Evolutionary conservation across 2,888 invertebrate species (phyloP), one percentile per base, ranked within the genome.

Genomic region (Cheilosia pagana): DNA sequence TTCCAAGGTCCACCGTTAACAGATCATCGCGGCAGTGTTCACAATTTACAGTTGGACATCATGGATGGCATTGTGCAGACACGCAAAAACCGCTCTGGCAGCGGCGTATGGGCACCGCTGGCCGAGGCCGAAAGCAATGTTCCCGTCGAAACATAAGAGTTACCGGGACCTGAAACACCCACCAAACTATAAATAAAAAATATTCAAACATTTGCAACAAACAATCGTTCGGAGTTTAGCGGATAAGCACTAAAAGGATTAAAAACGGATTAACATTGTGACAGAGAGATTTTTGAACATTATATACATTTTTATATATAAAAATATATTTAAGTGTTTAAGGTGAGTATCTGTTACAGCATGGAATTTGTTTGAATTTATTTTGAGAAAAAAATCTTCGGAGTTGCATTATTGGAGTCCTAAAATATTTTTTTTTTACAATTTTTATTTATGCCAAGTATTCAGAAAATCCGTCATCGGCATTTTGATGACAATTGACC

Each of bases 1-100:
- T 88, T 92, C n/a, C 90, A 91, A 52, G 95, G 96, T 88, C 95
- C 96, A 62, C 95, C 96, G 78, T 94, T 96, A 77, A 95, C 95
- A 81, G 95, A 95, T 88, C 93, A 95, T 81, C 92, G 94, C 59
- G 96, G 96, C 81, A 96, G 96, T 91, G 94, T 95, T 63, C 96
- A 96, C 91, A 97, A 96, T 90, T 93, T 97, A 41, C 96, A 96
- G 89, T 92, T 97, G 88, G 97, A 97, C 90, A 96, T 97, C 87
- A 96, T 97, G 96, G 97, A 97, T 89, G 96, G 97, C 88, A 97
- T 97, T 88, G 96, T 96, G 25, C 95, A 95, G 89, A 95, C 96
- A 25, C 94, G 96, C 79, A 96, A 96, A 93, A 94, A 96, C 5
- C 90, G 91, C 72, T 91, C 91, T 70, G 91, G 91, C 72, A 91